These are phyloP conservation scores for Eulithis prunata DNA, from an alignment of 2,888 invertebrate species.

Conservation along the genomic window DNA sequence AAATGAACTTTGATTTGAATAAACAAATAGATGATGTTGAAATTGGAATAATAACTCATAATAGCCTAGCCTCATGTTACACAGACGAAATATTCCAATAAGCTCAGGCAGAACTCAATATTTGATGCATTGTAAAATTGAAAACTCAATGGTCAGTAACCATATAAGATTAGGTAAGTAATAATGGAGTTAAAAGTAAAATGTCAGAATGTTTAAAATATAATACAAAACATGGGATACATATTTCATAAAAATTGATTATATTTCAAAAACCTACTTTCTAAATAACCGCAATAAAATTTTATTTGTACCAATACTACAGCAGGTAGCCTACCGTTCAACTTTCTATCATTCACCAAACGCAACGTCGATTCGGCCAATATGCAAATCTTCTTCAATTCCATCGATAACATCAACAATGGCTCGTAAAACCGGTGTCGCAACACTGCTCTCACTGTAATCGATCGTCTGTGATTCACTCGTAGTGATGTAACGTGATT, in stretches of 20 bases:
- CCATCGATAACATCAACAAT: constrained; percentile 36
- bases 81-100: too few species aligned
- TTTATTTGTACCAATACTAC: constrained; percentile 2
- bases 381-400: constrained; percentile 39
- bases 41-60: not conserved
- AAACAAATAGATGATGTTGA: constrained; percentile 9
- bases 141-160: too few species aligned
- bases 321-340: not conserved
- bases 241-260: too few species aligned
- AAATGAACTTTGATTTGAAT: constrained; percentile 10
- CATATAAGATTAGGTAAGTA: too few species aligned
- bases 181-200: too few species aligned
- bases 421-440: constrained; percentile 36
- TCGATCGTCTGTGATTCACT: constrained; percentile 4
- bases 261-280: not conserved
- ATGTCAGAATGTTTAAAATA: too few species aligned
- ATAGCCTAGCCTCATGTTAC: too few species aligned
- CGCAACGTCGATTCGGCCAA: constrained; percentile 12
- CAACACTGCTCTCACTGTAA: constrained; percentile 36
- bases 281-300: constrained; percentile 10
- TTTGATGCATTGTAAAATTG: too few species aligned
- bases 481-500: constrained; percentile 33
- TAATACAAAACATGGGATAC: too few species aligned
- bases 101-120: too few species aligned
- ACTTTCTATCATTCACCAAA: constrained; percentile 25